These are phyloP conservation scores for Xylota sylvarum DNA, from an alignment of 2,888 invertebrate genomes.

Conservation along the genomic window DNA sequence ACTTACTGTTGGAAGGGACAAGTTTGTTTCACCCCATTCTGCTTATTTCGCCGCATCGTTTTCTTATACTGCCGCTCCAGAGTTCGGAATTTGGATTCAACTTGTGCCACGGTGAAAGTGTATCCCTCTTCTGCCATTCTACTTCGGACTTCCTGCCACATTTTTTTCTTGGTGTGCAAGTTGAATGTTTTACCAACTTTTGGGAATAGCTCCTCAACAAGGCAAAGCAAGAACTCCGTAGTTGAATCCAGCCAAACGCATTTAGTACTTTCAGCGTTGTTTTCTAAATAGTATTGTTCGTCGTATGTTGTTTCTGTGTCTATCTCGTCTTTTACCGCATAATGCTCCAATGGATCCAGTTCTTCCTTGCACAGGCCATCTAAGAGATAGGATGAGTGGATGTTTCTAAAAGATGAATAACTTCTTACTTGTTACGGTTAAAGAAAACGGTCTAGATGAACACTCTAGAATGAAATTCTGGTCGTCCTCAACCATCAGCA, in stretches of 20 bases:
- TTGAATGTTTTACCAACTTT: background rate
- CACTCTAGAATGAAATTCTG: too few relatives aligned
- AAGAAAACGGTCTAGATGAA: too few relatives aligned
- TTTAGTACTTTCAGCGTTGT: background rate
- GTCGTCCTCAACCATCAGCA: too few relatives aligned
- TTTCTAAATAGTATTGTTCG: background rate
- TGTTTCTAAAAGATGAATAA: too few relatives aligned
- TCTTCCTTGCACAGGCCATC: too few relatives aligned
- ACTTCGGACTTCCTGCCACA: background rate
- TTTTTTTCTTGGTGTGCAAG: slow-evolving; percentile 8
- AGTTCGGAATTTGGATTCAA: background rate
- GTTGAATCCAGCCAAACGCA: slow-evolving; percentile 2
- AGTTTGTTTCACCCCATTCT: background rate
- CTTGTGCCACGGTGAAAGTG: background rate
- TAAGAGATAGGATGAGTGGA: too few relatives aligned
- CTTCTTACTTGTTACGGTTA: too few relatives aligned
- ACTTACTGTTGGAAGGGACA: slow-evolving; percentile 17
- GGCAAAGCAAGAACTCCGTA: background rate
- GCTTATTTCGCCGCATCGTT: background rate
- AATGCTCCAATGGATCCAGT: background rate
- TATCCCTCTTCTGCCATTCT: background rate
- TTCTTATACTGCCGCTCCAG: background rate
- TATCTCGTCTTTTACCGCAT: background rate
- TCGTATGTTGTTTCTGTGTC: background rate
- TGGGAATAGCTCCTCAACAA: slow-evolving; percentile 1